Base-by-base conservation (phyloP, 2,797 vertebrate species). In the Threskiornis aethiopicus region DNA sequence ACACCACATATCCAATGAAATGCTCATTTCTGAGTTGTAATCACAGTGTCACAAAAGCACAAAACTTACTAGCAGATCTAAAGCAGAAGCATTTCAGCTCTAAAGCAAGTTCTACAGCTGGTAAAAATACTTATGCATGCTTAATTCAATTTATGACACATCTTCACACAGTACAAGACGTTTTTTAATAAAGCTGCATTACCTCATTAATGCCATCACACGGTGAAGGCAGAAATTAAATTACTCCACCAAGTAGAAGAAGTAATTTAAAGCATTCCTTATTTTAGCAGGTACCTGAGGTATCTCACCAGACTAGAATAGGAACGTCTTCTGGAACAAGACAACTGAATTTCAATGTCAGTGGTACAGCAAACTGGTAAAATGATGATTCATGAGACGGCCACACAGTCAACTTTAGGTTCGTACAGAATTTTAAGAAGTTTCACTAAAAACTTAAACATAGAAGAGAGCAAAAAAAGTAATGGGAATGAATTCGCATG, bases 191-290 rank as follows among this genome's bases (percentile, higher is more conserved):
- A 89, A 95, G 71, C 10, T 54, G 16, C 35, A 67, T 75, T 81
- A 75, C 76, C 84, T 91, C 73, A 89, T 92, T 87, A 94, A 90
- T 65, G 47, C 25, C 89, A 94, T 62, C 87, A 89, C 83, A 88
- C 35, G 55, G 42, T 42, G 29, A 92, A 84, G 76, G 55, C 24
- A 57, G 73, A 90, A 91, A 90, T 77, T 88, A 84, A 86, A 79
- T 71, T 72, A 82, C 46, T 59, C 33, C 82, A 62, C 22, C 14
- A 84, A 79, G 57, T 1, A 90, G 35, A 51, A 87, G 37, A 4
- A 59, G 57, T n/a, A 89, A 92, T 79, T 89, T 25, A 84, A 80
- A 69, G 24, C 35, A 58, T 33, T 89, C 54, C 62, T 83, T 66
- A 73, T 37, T 90, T 72, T 25, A 28, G 1, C 55, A 90, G 69